Evolutionary conservation across 1,140 invertebrate species (phyloP).

Genomic region (Diachasma alloeum): DNA sequence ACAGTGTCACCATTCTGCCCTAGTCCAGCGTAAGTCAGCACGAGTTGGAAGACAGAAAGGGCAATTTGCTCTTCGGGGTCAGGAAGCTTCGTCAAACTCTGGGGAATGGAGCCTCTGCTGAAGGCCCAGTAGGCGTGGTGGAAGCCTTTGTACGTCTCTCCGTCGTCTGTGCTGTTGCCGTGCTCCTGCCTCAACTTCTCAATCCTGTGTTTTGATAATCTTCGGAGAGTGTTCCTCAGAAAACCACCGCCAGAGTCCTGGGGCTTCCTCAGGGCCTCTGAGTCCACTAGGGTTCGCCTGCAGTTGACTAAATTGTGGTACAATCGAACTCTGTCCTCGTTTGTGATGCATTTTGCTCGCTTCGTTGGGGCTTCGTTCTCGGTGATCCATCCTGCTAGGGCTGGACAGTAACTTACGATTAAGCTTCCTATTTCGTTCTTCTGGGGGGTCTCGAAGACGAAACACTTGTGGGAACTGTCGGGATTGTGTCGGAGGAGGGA

Average conservation of each 20-base stretch:
- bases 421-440: slow-evolving; percentile 92
- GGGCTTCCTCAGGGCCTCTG: slow-evolving; percentile 82
- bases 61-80: slow-evolving; percentile 88
- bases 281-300: slow-evolving; percentile 82
- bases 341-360: slow-evolving; percentile 76
- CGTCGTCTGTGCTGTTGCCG: slow-evolving; percentile 72
- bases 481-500: slow-evolving; percentile 72
- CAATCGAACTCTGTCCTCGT: slow-evolving; percentile 82
- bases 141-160: slow-evolving; percentile 89
- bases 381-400: slow-evolving; percentile 84
- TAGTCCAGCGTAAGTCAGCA: slow-evolving; percentile 85
- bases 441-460: slow-evolving; percentile 90
- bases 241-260: slow-evolving; percentile 81
- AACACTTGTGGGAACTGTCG: slow-evolving; percentile 82
- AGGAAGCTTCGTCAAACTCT: slow-evolving; percentile 84
- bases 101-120: slow-evolving; percentile 79
- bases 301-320: slow-evolving; percentile 85
- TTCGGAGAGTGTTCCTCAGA: slow-evolving; percentile 85
- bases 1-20: slow-evolving; percentile 76
- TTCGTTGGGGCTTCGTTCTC: slow-evolving; percentile 78
- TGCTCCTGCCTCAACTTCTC: slow-evolving; percentile 86
- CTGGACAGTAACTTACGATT: slow-evolving; percentile 90
- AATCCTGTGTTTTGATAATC: slow-evolving; percentile 86
- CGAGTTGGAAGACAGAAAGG: slow-evolving; percentile 79
- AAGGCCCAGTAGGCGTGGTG: slow-evolving; percentile 91